Conservation (phyloP, 2,113 vertebrate genomes). For the Microcebus jonahi region DNA sequence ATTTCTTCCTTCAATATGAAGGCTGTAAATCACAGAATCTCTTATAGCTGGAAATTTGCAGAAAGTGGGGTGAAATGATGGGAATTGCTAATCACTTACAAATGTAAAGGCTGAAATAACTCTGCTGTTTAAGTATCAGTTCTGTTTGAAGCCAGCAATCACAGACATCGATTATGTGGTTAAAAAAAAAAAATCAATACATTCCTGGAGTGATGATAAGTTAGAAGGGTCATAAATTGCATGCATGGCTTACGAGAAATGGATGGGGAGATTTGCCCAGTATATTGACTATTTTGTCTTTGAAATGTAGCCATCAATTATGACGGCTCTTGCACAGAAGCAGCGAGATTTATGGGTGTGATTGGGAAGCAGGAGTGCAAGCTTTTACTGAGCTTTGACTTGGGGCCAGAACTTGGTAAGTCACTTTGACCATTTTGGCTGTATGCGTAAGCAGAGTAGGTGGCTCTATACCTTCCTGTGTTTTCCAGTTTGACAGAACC, state of each 20-base stretch:
- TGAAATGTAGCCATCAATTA: slow-evolving; percentile 50
- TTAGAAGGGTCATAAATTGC: slow-evolving; percentile 52
- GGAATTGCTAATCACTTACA: slow-evolving; percentile 13
- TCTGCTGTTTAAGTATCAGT: slow-evolving; percentile 49
- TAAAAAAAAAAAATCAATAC: slow-evolving; percentile 69
- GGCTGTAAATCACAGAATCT: neutral
- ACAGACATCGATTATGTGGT: neutral
- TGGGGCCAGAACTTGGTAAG: neutral
- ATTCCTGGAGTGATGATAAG: slow-evolving; percentile 41
- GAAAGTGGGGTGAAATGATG: neutral
- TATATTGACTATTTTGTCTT: slow-evolving; percentile 49
- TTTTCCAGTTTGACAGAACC: neutral
- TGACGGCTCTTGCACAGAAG: neutral
- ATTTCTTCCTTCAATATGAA: slow-evolving; percentile 1
- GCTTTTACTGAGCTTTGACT: slow-evolving; percentile 12
- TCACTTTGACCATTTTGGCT: neutral
- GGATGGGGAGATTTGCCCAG: neutral
- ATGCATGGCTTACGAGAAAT: slow-evolving; percentile 35
- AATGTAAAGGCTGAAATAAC: slow-evolving; percentile 37
- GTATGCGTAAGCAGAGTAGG: neutral
- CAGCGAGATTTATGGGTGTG: slow-evolving; percentile 27
- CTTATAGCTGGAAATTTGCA: neutral
- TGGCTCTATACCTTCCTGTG: neutral
- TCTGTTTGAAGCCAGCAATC: slow-evolving; percentile 44
- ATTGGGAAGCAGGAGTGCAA: neutral